These are phyloP conservation scores for Pycnomerus fuliginosus DNA, from an alignment of 2,888 invertebrate species.

Conservation along the genomic window DNA sequence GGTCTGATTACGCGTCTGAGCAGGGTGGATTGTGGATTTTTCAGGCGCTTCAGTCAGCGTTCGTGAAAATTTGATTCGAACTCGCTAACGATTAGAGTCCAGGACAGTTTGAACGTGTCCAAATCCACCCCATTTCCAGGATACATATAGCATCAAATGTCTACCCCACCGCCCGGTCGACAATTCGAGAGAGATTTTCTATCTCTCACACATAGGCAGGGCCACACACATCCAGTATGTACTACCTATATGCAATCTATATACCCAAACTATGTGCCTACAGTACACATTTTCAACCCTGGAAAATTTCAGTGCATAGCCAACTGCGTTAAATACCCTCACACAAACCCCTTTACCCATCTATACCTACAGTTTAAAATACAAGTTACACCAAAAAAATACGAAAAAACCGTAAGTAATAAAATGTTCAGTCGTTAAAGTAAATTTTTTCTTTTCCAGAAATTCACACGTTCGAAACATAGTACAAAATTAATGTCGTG, in stretches of 20 bases:
- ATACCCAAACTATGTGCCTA: conserved; percentile 34
- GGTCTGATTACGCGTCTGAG: too few species aligned
- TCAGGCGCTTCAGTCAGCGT: too few species aligned
- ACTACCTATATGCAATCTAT: conserved; percentile 35
- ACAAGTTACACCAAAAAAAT: conserved; percentile 29
- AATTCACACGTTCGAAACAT: conserved; percentile 43
- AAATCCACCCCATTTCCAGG: conserved; percentile 14
- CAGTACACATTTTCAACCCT: conserved; percentile 40
- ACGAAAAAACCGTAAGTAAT: conserved; percentile 39
- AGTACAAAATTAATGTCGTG: conserved; percentile 48
- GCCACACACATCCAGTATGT: conserved; percentile 32
- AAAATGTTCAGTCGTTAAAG: conserved; percentile 3
- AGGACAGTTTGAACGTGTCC: conserved; percentile 19
- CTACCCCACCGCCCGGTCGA: conserved; percentile 19
- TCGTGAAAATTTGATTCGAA: too few species aligned
- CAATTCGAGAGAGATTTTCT: conserved; percentile 25
- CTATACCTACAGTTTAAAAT: conserved; percentile 53
- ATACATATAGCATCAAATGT: conserved; percentile 22
- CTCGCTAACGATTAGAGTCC: too few species aligned
- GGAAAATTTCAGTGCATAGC: conserved; percentile 54
- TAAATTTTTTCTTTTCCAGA: conserved; percentile 35
- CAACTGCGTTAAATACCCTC: conserved; percentile 52
- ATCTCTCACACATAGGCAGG: conserved; percentile 36
- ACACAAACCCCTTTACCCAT: conserved; percentile 50
- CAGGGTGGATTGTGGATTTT: too few species aligned